These are phyloP conservation scores for Malurus cyaneus DNA, from an alignment of 2,113 vertebrate species.

Conservation along the genomic window DNA sequence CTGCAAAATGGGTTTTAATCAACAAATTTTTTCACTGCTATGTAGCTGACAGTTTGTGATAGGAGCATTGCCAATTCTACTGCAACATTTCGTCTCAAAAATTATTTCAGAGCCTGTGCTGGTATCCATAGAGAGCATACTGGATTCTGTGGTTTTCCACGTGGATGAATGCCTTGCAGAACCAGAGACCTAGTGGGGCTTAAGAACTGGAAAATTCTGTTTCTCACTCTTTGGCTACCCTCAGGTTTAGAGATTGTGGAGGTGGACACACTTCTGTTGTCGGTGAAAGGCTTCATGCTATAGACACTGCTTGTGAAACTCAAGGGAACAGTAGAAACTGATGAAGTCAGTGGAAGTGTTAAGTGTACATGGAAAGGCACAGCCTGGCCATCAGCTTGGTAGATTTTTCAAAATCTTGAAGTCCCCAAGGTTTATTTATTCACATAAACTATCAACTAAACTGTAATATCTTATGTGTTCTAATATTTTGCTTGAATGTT, in stretches of 20 bases:
- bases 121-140: not conserved
- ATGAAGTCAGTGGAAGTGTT: not conserved
- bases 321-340: not conserved
- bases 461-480: not conserved
- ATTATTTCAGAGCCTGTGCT: not conserved
- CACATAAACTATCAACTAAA: not conserved
- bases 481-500: not conserved
- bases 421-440: not conserved
- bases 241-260: not conserved
- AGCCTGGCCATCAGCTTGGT: not conserved
- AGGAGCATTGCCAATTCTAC: not conserved
- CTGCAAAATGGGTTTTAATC: not conserved
- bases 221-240: not conserved
- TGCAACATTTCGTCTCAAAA: not conserved
- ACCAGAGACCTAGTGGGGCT: not conserved
- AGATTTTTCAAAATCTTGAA: not conserved
- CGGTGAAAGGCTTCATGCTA: not conserved
- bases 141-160: not conserved
- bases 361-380: not conserved
- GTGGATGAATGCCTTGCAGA: not conserved
- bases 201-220: not conserved
- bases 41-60: not conserved
- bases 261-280: not conserved
- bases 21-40: not conserved
- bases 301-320: not conserved